Evolutionary conservation across 1,140 invertebrate species (phyloP).

Genomic region (Olivierus martensii): DNA sequence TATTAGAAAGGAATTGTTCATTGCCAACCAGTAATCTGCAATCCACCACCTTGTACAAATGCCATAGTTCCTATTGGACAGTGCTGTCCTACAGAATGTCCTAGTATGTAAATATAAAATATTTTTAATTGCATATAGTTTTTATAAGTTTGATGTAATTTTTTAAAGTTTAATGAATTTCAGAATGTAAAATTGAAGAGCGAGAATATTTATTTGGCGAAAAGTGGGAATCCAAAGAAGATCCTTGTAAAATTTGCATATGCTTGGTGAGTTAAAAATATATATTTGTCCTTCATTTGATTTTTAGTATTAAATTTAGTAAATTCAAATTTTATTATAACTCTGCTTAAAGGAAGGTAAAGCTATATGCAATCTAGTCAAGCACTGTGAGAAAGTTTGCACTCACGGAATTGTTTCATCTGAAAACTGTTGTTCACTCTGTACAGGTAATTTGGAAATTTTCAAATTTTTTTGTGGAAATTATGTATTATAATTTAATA

Average conservation of each 20-base stretch:
- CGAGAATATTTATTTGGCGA: constrained; percentile 7
- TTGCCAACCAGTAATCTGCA: constrained; percentile 61
- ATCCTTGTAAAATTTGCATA: constrained; percentile 7
- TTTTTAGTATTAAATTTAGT: too few species aligned
- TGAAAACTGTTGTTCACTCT: constrained; percentile 36
- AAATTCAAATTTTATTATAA: too few species aligned
- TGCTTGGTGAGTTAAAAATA: constrained; percentile 5
- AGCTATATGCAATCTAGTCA: constrained; percentile 3
- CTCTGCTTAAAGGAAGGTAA: constrained; percentile 3
- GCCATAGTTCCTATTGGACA: constrained; percentile 61
- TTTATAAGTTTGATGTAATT: too few species aligned
- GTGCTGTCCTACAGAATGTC: constrained; percentile 45
- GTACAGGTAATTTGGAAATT: constrained; percentile 25
- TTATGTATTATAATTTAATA: too few species aligned
- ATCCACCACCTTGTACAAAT: constrained; percentile 43
- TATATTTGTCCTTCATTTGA: too few species aligned
- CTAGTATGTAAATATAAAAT: constrained; percentile 1
- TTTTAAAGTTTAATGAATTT: too few species aligned
- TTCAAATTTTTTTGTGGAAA: too few species aligned
- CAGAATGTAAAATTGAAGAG: constrained; percentile 4
- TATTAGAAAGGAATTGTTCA: constrained; percentile 59
- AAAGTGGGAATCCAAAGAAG: constrained; percentile 3
- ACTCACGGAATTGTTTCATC: constrained; percentile 6
- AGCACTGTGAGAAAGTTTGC: constrained; percentile 7
- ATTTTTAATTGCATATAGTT: too few species aligned